Percentiles rank a stretch among this genome's conserved stretches.
These are phyloP conservation scores for Microtus oregoni DNA, from an alignment of 2,113 vertebrate species.

Conservation along the genomic window DNA sequence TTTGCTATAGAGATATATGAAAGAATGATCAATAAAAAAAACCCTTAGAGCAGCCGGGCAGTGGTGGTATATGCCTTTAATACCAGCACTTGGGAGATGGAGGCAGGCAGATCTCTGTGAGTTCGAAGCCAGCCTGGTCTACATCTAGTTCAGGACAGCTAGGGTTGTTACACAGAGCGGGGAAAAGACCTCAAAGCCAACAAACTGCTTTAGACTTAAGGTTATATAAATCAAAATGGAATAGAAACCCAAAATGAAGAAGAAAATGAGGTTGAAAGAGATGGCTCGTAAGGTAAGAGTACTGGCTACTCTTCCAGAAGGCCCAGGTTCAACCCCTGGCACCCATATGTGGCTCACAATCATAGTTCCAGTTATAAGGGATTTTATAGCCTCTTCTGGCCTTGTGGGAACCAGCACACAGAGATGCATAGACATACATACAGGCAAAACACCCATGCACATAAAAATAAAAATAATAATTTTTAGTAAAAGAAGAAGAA, in stretches of 20 bases:
- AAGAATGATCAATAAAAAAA: background rate
- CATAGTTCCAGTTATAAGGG: background rate
- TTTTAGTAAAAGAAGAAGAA: background rate
- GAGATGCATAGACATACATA: background rate
- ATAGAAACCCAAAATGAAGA: background rate
- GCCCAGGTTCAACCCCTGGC: background rate
- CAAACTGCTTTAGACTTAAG: background rate
- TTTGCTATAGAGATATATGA: slow-evolving; percentile 1
- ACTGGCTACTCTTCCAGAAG: background rate
- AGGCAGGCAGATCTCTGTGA: too few relatives aligned
- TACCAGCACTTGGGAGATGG: too few relatives aligned
- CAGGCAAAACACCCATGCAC: background rate
- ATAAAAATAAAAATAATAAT: background rate
- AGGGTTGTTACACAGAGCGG: too few relatives aligned
- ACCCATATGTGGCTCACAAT: background rate
- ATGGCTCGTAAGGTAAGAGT: background rate
- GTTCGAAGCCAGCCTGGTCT: too few relatives aligned
- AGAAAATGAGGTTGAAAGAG: background rate
- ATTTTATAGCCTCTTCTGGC: background rate
- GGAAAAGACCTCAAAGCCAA: background rate
- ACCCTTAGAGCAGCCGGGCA: background rate
- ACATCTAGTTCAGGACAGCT: too few relatives aligned
- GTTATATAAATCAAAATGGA: background rate
- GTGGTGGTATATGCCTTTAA: too few relatives aligned
- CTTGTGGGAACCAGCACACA: background rate